Percentiles rank a stretch among this genome's conserved stretches.
Evolutionary conservation across 2,888 invertebrate species (phyloP).

Genomic region (Ellobium chinense): DNA sequence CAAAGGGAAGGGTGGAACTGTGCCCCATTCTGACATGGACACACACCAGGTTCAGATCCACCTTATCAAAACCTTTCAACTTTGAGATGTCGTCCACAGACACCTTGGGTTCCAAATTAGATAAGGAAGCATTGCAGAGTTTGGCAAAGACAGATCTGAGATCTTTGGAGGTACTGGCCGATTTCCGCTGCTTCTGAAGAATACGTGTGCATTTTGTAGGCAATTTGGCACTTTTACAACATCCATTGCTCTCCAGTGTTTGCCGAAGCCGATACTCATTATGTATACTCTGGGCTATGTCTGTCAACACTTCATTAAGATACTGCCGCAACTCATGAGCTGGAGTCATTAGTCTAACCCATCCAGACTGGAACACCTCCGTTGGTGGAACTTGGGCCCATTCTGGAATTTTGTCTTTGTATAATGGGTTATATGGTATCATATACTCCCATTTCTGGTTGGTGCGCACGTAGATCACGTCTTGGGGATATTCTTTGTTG

Average conservation of each 20-base stretch:
- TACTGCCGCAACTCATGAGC: constrained; percentile 29
- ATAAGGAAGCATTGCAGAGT: neutral
- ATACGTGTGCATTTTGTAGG: neutral
- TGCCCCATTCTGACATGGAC: constrained; percentile 48
- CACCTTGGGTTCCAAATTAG: neutral
- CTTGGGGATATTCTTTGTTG: constrained; percentile 45
- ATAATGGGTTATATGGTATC: constrained; percentile 23
- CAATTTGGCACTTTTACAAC: neutral
- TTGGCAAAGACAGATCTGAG: neutral
- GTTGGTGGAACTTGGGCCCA: constrained; percentile 37
- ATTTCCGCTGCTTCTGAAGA: neutral
- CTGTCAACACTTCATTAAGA: constrained; percentile 29
- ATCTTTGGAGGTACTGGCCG: neutral
- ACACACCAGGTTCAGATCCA: constrained; percentile 40
- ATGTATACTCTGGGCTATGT: constrained; percentile 6
- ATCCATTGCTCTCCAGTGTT: neutral
- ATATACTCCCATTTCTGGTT: constrained; percentile 33
- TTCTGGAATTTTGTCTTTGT: constrained; percentile 30
- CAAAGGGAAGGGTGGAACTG: constrained; percentile 38
- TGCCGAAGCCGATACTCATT: constrained; percentile 1
- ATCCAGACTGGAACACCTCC: constrained; percentile 29
- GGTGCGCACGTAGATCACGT: constrained; percentile 50
- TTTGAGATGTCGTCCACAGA: constrained; percentile 3
- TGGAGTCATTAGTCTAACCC: constrained; percentile 49
- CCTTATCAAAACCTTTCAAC: constrained; percentile 13